Conservation (phyloP, 2,797 vertebrate species). For the Arctocebus calabarensis region DNA sequence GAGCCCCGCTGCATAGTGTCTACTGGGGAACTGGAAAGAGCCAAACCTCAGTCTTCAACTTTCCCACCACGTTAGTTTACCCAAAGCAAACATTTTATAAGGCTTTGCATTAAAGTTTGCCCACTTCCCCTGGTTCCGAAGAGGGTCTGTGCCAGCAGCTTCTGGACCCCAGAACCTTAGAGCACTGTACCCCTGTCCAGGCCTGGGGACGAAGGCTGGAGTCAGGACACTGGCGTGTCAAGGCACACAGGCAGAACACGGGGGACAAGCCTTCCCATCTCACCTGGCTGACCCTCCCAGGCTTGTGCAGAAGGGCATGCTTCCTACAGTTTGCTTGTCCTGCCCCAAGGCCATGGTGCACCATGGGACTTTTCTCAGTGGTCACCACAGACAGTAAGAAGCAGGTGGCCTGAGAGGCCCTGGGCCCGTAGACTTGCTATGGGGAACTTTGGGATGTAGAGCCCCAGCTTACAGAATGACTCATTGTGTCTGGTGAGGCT, state of each 20-base stretch:
- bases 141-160: not conserved
- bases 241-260: fast-evolving
- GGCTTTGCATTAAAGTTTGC: not conserved
- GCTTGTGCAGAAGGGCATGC: not conserved
- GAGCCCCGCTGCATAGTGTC: not conserved
- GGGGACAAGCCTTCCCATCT: not conserved
- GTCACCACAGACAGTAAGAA: not conserved
- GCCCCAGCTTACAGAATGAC: not conserved
- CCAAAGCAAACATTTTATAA: not conserved
- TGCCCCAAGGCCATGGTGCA: not conserved
- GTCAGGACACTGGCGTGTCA: not conserved
- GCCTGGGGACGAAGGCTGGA: not conserved
- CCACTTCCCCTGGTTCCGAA: not conserved
- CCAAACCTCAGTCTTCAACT: not conserved
- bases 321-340: not conserved
- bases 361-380: not conserved
- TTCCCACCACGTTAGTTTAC: not conserved
- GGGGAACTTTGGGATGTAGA: not conserved
- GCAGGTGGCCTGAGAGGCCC: not conserved
- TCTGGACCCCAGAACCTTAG: not conserved
- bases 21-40: not conserved
- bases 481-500: not conserved
- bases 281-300: not conserved
- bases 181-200: too few relatives aligned
- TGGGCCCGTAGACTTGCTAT: not conserved